Percentiles rank a stretch among this genome's conserved stretches.
Conservation (phyloP, 2,797 vertebrate genomes). For the Dryobates pubescens region DNA sequence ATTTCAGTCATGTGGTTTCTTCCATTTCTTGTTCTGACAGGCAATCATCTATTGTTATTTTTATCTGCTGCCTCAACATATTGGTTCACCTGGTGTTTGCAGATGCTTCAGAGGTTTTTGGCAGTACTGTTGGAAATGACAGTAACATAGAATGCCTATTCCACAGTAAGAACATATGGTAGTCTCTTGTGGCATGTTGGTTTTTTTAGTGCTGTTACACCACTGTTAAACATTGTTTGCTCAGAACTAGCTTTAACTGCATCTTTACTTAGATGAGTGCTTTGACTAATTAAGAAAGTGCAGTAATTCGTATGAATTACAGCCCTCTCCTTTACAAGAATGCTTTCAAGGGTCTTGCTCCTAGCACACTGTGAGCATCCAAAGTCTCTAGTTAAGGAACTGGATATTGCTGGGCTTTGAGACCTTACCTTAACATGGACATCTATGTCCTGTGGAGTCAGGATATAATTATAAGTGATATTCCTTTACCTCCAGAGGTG, state of each 20-base stretch:
- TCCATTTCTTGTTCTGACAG: not conserved
- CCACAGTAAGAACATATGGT: conserved; percentile 39
- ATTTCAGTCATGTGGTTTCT: not conserved
- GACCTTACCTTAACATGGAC: not conserved
- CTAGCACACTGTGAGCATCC: not conserved
- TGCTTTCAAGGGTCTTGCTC: not conserved
- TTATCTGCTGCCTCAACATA: conserved; percentile 19
- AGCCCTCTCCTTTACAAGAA: not conserved
- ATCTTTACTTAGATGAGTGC: not conserved
- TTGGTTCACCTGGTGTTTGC: conserved; percentile 39
- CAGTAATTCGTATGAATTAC: not conserved
- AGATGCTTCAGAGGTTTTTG: conserved; percentile 54
- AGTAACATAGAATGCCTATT: conserved; percentile 37
- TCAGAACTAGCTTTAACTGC: not conserved
- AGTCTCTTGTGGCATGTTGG: conserved; percentile 54
- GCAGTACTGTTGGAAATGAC: conserved; percentile 42
- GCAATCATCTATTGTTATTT: conserved; percentile 19
- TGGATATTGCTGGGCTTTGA: not conserved
- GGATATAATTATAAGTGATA: not conserved
- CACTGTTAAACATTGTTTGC: conserved; percentile 17
- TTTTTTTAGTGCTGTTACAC: conserved; percentile 54
- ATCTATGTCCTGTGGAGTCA: not conserved
- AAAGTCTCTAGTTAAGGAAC: not conserved
- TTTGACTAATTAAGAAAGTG: not conserved
- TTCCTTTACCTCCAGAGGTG: not conserved